Evolutionary conservation across 1,140 invertebrate species (phyloP).

Genomic region (Riptortus pedestris): DNA sequence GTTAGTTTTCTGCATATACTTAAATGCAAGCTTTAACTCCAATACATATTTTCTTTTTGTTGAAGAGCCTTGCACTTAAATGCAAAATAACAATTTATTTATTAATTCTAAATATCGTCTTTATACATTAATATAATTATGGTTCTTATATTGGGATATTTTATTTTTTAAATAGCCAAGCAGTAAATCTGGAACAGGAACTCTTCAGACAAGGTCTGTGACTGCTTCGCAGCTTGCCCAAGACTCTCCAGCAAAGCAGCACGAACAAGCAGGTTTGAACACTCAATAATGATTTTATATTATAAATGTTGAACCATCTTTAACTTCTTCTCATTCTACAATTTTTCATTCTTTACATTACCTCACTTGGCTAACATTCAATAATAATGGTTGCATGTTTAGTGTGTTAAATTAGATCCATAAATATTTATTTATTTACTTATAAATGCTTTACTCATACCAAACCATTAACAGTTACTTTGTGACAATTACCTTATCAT

Average conservation of each 20-base stretch:
- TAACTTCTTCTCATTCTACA: constrained; percentile 8
- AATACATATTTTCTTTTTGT: background rate
- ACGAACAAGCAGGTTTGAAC: constrained; percentile 51
- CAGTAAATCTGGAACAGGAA: constrained; percentile 48
- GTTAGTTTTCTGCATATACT: too few relatives aligned
- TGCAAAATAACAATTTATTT: too few relatives aligned
- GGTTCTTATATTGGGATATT: background rate
- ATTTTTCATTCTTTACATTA: background rate
- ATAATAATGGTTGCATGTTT: too few relatives aligned
- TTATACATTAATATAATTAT: too few relatives aligned
- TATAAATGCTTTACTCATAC: too few relatives aligned
- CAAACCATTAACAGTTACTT: too few relatives aligned
- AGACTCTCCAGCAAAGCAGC: constrained; percentile 69
- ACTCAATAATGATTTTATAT: constrained; percentile 13
- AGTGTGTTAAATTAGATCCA: too few relatives aligned
- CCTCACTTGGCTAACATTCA: too few relatives aligned
- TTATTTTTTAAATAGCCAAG: constrained; percentile 40
- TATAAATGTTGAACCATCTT: background rate
- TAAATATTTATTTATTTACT: too few relatives aligned
- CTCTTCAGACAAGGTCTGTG: constrained; percentile 77
- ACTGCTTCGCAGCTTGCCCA: constrained; percentile 79
- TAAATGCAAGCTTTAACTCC: too few relatives aligned
- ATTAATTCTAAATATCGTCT: too few relatives aligned
- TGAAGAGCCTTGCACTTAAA: background rate
- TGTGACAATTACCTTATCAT: too few relatives aligned